A percentile compares a stretch with the other conserved stretches of the same genome.
Conservation (phyloP, 2,888 invertebrate genomes). For the Polymixis flavicincta region DNA sequence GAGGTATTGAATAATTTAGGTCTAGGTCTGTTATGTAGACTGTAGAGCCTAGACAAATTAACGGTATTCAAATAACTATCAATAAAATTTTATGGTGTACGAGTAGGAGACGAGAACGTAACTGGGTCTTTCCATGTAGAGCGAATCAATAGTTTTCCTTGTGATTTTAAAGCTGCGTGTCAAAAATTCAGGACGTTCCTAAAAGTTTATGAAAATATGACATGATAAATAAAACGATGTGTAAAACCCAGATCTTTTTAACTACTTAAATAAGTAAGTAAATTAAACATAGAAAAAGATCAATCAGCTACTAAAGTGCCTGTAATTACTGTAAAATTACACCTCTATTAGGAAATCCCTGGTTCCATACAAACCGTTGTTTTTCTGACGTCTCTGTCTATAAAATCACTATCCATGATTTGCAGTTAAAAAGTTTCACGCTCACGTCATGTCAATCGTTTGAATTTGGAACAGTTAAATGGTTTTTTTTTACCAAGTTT, state of each 20-base stretch:
- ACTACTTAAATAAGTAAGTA: background rate
- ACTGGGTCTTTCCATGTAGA: slow-evolving; percentile 1
- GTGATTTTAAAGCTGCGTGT: background rate
- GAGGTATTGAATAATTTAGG: slow-evolving; percentile 12
- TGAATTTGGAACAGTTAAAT: slow-evolving; percentile 15
- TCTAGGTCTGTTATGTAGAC: slow-evolving; percentile 22
- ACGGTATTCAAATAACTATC: slow-evolving; percentile 21
- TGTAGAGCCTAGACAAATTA: slow-evolving; percentile 13
- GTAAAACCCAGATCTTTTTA: background rate
- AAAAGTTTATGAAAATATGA: background rate
- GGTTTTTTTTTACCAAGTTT: slow-evolving; percentile 7
- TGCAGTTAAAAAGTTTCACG: slow-evolving; percentile 29
- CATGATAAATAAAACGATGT: background rate
- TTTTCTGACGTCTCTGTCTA: slow-evolving; percentile 18
- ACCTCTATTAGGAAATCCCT: slow-evolving; percentile 37
- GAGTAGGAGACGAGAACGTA: background rate
- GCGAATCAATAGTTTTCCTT: slow-evolving; percentile 18
- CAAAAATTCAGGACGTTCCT: background rate
- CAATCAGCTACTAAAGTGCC: background rate
- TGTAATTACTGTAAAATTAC: slow-evolving; percentile 35
- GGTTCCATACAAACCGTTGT: slow-evolving; percentile 11
- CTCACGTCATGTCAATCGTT: background rate
- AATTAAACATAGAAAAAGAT: background rate
- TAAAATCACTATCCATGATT: slow-evolving; percentile 26
- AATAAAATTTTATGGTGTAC: background rate